Base-by-base conservation (phyloP, 2,113 vertebrate genomes). In the Euleptes europaea region DNA sequence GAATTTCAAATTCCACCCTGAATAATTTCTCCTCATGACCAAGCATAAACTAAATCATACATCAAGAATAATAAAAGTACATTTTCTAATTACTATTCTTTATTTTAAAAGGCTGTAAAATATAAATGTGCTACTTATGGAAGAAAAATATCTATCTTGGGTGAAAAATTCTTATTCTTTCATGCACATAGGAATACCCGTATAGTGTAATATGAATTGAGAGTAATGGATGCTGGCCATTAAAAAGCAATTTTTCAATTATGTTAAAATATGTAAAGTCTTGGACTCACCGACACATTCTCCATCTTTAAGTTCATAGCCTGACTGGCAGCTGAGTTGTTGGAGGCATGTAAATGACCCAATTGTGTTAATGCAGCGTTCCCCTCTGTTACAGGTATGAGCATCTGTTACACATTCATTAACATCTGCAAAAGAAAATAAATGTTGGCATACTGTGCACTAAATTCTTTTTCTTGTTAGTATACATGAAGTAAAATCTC, bases 261-360 rank as follows among this genome's bases (percentile, higher is more conserved):
- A 54, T 86, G 67, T 31, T 66, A 75, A 77, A 42, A 60, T 63
- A 84, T 66, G 66, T 15, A 51, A 74, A 69, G 1, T 40, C 1
- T n/a, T 44, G 42, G 51, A 67, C 94, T 95, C 92, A 99, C 98
- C 98, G 93, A 95, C 85, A 33, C 98, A 99, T 54, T 97, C 95
- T 0, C 96, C 95, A 1, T 97, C 96, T 86, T 88, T 91, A 57
- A 97, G 92, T 80, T 93, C 92, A 78, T 96, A 97, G 76, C 98
- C 98, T 0, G 95, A 92, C 47, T 97, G 96, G 92, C 98, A 99
- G 66, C 90, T 95, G 85, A 97, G 86, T 19, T 96, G 95, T 91
- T 93, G 96, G 90, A 97, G 92, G 82, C 98, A 99, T 19, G 87
- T 94, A 92, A 98, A 98, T 1, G 98, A 98, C 15, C 98, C 98